Evolutionary conservation across 64 coral and sea anemone species (phyloP), one percentile per base, ranked within the genome.

Genomic region (Stylophora pistillata): DNA sequence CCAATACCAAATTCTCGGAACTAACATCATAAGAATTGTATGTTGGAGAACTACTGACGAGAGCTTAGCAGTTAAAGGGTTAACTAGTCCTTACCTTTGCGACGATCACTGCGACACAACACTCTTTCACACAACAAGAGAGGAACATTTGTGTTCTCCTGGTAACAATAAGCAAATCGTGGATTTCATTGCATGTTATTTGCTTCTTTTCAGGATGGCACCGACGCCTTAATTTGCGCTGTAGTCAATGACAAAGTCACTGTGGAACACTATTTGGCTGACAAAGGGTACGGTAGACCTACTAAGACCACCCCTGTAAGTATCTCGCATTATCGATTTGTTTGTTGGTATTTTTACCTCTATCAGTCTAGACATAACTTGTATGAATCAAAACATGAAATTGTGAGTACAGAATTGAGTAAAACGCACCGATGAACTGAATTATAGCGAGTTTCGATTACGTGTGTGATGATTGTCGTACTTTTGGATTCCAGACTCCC

Each of bases 181-280:
- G 7, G 61, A 64, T 17, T 18, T 0, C 61, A 64, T 56, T 78
- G 26, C 4, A 17, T n/a, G 15, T 55, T 26, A 57, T 26, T 78
- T 57, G 16, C 15, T 18, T 13, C 11, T 27, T 37, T 61, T 15
- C 77, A 96, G 94, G 58, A 60, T 56, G 94, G 76, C 2, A 81
- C 91, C 11, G 91, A 96, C 32, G 78, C 94, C 10, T 56, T 96
- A 4, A 93, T 96, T 61, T 96, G 94, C 78, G 71, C 76, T 21
- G 54, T 55, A 1, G 77, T 56, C 47, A 16, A 58, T 29, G 72
- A 74, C 0, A 52, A 72, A 47, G 87, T 73, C 4, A 55, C 58
- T 57, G 56, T 93, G 64, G 90, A 91, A 15, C 94, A 93, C 53
- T 96, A 96, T 72, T 0, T 85, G 5, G 84, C 28, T 3, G 79